Evolutionary conservation across 2,888 invertebrate genomes (phyloP).

Genomic region (Galerucella calmariensis): DNA sequence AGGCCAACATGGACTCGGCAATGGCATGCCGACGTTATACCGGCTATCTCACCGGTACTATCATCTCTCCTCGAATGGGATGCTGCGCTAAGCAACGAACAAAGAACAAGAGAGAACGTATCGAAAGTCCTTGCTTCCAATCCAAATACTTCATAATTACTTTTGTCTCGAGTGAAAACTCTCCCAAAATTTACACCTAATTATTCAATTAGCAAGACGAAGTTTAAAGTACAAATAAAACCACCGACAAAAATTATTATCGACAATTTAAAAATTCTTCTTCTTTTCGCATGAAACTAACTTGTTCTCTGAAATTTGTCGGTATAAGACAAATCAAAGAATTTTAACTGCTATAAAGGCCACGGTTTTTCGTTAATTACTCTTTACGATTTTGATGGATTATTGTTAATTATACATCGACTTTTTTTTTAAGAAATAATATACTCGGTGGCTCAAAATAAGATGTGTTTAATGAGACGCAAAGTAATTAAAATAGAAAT

Average conservation of each 20-base stretch:
- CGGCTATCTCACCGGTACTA: conserved; percentile 27
- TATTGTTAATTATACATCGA: conserved; percentile 27
- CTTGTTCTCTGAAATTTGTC: not conserved
- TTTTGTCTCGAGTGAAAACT: too few relatives aligned
- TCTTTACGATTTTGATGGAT: conserved; percentile 24
- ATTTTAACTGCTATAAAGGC: not conserved
- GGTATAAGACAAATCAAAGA: conserved; percentile 4
- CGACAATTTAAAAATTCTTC: not conserved
- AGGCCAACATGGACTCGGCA: conserved; percentile 41
- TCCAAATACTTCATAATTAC: too few relatives aligned
- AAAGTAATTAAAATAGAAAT: not conserved
- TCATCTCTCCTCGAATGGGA: conserved; percentile 20
- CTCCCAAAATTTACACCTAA: too few relatives aligned
- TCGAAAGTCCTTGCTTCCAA: conserved; percentile 44
- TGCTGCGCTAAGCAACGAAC: conserved; percentile 32
- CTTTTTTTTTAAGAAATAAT: not conserved
- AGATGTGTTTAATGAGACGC: not conserved
- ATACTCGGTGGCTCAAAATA: not conserved
- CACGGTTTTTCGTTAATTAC: conserved; percentile 6
- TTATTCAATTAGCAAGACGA: too few relatives aligned
- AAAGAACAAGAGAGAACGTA: conserved; percentile 46
- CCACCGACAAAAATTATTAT: not conserved
- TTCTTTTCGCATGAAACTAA: not conserved
- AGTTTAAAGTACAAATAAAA: not conserved
- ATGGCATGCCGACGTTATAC: conserved; percentile 27